Evolutionary conservation across 2,888 invertebrate genomes (phyloP), one percentile per base, ranked within the genome.

Genomic region (Lydus trimaculatus): DNA sequence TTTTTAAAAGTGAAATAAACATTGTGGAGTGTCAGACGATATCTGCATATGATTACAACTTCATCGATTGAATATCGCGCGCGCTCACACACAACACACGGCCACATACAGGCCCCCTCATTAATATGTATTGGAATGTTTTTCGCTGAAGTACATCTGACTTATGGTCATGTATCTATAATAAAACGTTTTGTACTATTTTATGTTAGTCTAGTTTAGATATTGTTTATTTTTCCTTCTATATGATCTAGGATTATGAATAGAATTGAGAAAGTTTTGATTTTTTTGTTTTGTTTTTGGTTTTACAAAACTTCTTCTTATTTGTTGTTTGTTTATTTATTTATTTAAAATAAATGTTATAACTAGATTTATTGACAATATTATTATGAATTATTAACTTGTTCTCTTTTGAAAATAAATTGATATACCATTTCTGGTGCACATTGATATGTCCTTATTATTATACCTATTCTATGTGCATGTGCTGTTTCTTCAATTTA

Each of bases 1-100:
- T 63, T 52, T 39, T 52, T 52, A 52, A 64, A 67, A 67, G 75
- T 73, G 76, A 76, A 76, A 76, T 78, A 76, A 76, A 77, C 77
- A 76, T 75, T 73, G 76, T 73, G 73, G 73, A 75, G 76, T 75
- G 77, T 76, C 75, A 75, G 75, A 70, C 70, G 69, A 71, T 75
- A 78, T 76, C 75, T 75, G 75, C 77, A 78, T 76, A 78, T 75
- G 76, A 78, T 77, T 78, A 78, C 77, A 73, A 78, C 78, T 76
- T 75, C 75, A 77, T 77, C 76, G 75, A 76, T 78, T 74, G 71
- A 74, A 75, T 75, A 75, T 76, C 33, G 72, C 60, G 17, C 43
- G 9, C 48, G 11, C 48, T 23, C 20, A 52, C 48, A 52, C 20
- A 52, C 20, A n/a, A 52, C 11, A 23, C 20, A 52, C 23, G 4